A percentile compares a stretch with the other conserved stretches of the same genome.
phyloP scores from a whole-genome alignment of 2,888 invertebrate genomes.

The Drosophila helvetica region DNA sequence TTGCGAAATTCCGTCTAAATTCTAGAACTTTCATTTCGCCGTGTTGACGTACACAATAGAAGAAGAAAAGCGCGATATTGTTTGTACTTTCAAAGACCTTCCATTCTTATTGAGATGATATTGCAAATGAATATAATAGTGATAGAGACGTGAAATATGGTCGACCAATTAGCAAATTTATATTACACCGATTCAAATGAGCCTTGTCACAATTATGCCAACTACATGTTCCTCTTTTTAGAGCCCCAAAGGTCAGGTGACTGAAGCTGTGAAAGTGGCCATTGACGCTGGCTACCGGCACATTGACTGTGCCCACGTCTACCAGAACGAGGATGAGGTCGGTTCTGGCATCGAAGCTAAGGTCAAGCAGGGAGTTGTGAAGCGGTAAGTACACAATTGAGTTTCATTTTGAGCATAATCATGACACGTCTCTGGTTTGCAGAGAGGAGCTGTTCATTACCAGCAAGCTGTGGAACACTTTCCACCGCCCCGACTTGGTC shows the following conservation, averaged over 20 bases:
- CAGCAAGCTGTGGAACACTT: slow-evolving; percentile 95
- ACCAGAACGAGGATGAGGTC: slow-evolving; percentile 90
- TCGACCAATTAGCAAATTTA: not conserved
- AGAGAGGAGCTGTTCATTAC: slow-evolving; percentile 89
- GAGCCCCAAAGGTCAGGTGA: slow-evolving; percentile 88
- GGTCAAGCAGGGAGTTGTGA: slow-evolving; percentile 87
- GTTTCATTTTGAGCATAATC: accelerated
- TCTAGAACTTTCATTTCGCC: slow-evolving; percentile 7
- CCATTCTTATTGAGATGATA: slow-evolving; percentile 1
- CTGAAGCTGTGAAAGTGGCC: slow-evolving; percentile 89
- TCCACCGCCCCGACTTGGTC: slow-evolving; percentile 91
- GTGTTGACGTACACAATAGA: slow-evolving; percentile 2
- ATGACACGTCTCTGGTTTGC: slow-evolving; percentile 57
- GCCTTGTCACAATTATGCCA: not conserved
- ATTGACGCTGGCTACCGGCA: slow-evolving; percentile 91
- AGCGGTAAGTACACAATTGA: slow-evolving; percentile 84
- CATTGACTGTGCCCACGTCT: slow-evolving; percentile 89
- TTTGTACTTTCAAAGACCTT: slow-evolving; percentile 11
- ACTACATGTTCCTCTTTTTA: slow-evolving; percentile 44
- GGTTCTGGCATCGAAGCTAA: slow-evolving; percentile 88
- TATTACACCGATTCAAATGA: not conserved
- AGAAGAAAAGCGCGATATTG: not conserved
- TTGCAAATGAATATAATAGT: slow-evolving; percentile 10
- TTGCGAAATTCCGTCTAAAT: slow-evolving; percentile 17
- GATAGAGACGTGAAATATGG: not conserved